These are phyloP conservation scores for Agelas oroides DNA, from an alignment of 37 sponge, comb jelly and placozoan species.

Conservation along the genomic window DNA sequence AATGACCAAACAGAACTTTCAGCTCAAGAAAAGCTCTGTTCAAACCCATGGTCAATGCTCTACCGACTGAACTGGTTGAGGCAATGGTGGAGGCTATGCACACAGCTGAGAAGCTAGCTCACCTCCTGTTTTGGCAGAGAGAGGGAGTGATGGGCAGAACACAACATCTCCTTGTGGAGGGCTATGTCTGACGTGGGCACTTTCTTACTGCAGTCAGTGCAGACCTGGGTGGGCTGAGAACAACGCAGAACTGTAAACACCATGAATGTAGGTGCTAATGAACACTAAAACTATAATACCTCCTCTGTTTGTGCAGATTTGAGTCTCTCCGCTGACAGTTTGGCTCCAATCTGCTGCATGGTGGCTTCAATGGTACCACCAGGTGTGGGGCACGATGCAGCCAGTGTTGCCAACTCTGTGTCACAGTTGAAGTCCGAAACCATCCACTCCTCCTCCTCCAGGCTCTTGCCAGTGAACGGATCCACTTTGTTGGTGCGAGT, in stretches of 20 bases:
- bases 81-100: too few relatives aligned
- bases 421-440: slow-evolving; percentile 46
- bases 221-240: slow-evolving; percentile 47
- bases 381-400: slow-evolving; percentile 34
- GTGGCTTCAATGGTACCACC: slow-evolving; percentile 32
- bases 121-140: slow-evolving; percentile 52
- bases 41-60: too few relatives aligned
- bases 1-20: too few relatives aligned
- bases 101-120: background rate
- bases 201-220: slow-evolving; percentile 84
- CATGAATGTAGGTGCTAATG: background rate
- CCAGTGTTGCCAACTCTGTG: slow-evolving; percentile 26
- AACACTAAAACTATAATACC: background rate
- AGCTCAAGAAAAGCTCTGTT: too few relatives aligned
- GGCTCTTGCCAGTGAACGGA: slow-evolving; percentile 71
- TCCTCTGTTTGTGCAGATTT: slow-evolving; percentile 33
- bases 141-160: slow-evolving; percentile 60
- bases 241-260: background rate
- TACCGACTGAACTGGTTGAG: background rate
- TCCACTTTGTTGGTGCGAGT: slow-evolving; percentile 84
- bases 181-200: slow-evolving; percentile 48
- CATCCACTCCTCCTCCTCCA: slow-evolving; percentile 79
- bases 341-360: slow-evolving; percentile 48
- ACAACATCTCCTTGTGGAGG: slow-evolving; percentile 65
- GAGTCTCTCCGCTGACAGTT: slow-evolving; percentile 26